Percentiles rank a stretch among this genome's conserved stretches.
Conservation (phyloP, 2,797 vertebrate species). For the Mastacembelus armatus region DNA sequence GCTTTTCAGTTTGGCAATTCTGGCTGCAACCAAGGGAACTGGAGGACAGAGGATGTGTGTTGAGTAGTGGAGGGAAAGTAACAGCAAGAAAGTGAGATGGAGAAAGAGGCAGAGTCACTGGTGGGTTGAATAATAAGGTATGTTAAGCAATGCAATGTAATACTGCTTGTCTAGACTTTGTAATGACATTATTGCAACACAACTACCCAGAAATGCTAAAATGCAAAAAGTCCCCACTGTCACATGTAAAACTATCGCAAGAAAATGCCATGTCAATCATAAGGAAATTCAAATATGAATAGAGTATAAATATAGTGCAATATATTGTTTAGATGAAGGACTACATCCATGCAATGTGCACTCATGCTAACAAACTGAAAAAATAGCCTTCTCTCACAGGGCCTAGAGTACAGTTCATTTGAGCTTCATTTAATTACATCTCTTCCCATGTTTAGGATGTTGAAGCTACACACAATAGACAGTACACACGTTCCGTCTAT, state of each 20-base stretch:
- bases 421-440: too few relatives aligned
- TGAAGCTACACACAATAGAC: not conserved
- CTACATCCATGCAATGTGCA: too few relatives aligned
- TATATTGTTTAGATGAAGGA: not conserved
- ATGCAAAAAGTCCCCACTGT: conserved; percentile 45
- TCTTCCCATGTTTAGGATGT: too few relatives aligned
- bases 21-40: conserved; percentile 71
- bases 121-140: conserved; percentile 73
- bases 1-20: conserved; percentile 72
- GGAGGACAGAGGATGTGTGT: conserved; percentile 63
- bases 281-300: conserved; percentile 8
- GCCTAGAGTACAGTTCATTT: too few relatives aligned
- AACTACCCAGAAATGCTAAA: conserved; percentile 40
- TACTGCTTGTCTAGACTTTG: conserved; percentile 57
- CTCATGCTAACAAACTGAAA: too few relatives aligned
- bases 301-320: not conserved
- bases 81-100: conserved; percentile 47
- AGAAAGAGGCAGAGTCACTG: conserved; percentile 32
- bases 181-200: conserved; percentile 61
- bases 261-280: conserved; percentile 19
- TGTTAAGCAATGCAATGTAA: too few relatives aligned
- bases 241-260: conserved; percentile 22
- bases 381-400: too few relatives aligned
- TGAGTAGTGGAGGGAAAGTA: conserved; percentile 48
- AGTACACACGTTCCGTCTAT: not conserved